phyloP scores from a whole-genome alignment of 2,888 invertebrate species.

The Thereva unica region DNA sequence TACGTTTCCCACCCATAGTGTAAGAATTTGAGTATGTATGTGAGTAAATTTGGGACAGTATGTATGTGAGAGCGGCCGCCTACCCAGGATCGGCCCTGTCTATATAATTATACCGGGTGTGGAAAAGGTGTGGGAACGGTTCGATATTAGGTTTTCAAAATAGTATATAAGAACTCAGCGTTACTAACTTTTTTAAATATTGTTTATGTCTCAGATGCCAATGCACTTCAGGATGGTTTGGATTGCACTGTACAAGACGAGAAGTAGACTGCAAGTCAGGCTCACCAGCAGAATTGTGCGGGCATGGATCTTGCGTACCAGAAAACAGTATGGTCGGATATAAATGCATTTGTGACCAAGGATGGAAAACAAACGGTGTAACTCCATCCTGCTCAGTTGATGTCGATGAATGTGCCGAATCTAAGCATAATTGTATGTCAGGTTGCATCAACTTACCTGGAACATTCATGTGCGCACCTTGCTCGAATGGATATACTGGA shows the following conservation, averaged over 20 bases:
- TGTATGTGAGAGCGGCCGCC: no score
- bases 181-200: no score
- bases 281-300: constrained; percentile 77
- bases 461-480: constrained; percentile 82
- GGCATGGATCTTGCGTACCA: constrained; percentile 82
- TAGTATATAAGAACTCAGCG: no score
- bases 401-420: constrained; percentile 80
- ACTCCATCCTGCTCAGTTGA: constrained; percentile 78
- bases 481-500: constrained; percentile 85
- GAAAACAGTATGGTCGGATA: constrained; percentile 67
- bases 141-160: no score
- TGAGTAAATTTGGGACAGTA: no score
- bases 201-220: constrained; percentile 63
- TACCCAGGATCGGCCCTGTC: no score
- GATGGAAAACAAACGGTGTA: constrained; percentile 76
- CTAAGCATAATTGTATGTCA: constrained; percentile 75
- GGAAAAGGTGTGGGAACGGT: no score
- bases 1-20: no score
- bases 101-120: no score
- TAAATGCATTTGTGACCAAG: constrained; percentile 81
- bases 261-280: constrained; percentile 73
- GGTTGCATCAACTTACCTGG: constrained; percentile 90
- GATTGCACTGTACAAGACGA: constrained; percentile 78
- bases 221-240: constrained; percentile 77
- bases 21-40: no score